Conservation (phyloP, 2,888 invertebrate species). For the Zaprionus lineosus region DNA sequence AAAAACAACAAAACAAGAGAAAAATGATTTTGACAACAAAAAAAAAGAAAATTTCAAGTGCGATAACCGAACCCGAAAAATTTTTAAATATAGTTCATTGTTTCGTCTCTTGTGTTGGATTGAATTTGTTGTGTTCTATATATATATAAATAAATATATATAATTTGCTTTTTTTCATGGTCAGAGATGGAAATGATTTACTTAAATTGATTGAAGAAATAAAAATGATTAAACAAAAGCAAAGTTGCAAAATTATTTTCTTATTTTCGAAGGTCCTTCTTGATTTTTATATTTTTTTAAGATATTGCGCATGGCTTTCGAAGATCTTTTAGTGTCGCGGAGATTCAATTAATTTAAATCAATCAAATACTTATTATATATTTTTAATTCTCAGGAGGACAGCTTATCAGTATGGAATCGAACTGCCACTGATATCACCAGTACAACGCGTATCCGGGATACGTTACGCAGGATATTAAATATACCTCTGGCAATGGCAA, state of each 20-base stretch:
- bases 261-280: too few species aligned
- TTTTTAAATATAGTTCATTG: slow-evolving; percentile 57
- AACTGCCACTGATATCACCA: slow-evolving; percentile 94
- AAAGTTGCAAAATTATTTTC: too few species aligned
- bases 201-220: slow-evolving; percentile 78
- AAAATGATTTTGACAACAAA: slow-evolving; percentile 33
- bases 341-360: too few species aligned
- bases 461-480: slow-evolving; percentile 96
- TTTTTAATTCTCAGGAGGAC: slow-evolving; percentile 88
- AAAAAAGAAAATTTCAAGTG: slow-evolving; percentile 47
- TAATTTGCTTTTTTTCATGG: slow-evolving; percentile 40
- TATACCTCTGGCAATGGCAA: slow-evolving; percentile 94
- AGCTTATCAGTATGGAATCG: slow-evolving; percentile 98
- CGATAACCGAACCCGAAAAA: slow-evolving; percentile 48
- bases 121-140: slow-evolving; percentile 32
- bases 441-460: slow-evolving; percentile 96
- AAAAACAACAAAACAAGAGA: slow-evolving; percentile 31
- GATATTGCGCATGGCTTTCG: slow-evolving; percentile 40
- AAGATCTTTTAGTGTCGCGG: too few species aligned
- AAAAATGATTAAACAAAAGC: slow-evolving; percentile 75
- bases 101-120: slow-evolving; percentile 64
- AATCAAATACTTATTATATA: slow-evolving; percentile 7
- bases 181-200: slow-evolving; percentile 73
- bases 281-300: too few species aligned
- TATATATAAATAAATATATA: too few species aligned